phyloP scores from a whole-genome alignment of 2,113 vertebrate species.

The Echinops telfairi region DNA sequence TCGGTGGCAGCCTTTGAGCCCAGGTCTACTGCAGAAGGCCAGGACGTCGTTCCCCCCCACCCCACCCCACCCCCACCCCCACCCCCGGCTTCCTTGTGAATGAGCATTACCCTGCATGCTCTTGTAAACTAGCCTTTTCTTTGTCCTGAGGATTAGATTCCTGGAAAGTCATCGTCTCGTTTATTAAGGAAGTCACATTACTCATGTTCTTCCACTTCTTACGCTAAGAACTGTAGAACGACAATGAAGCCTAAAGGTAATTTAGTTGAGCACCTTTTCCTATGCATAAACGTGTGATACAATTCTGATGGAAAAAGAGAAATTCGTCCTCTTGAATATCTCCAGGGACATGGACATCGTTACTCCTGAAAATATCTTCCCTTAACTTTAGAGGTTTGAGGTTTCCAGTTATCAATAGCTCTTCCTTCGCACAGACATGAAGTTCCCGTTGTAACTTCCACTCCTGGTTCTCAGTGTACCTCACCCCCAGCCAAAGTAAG shows the following conservation, averaged over 20 bases:
- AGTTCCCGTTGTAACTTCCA: not conserved
- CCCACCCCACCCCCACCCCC: no score
- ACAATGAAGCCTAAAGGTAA: constrained; percentile 12
- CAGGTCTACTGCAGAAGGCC: not conserved
- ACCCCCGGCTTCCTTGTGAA: not conserved
- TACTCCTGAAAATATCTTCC: no score
- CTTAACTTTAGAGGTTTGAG: not conserved
- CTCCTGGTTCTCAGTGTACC: not conserved
- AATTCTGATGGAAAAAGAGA: not conserved
- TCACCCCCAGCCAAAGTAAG: not conserved
- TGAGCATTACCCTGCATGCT: not conserved
- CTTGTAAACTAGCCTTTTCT: not conserved
- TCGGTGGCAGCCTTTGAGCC: not conserved
- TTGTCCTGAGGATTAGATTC: not conserved
- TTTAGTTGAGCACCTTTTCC: not conserved
- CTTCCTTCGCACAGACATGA: not conserved
- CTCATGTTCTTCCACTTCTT: not conserved
- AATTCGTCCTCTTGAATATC: not conserved
- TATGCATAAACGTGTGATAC: not conserved
- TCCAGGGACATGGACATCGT: not conserved
- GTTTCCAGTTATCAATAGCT: not conserved
- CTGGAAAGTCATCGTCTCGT: not conserved
- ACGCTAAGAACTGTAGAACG: not conserved
- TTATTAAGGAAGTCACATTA: not conserved
- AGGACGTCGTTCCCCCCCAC: no score